Evolutionary conservation across 2,797 vertebrate genomes (phyloP).

Genomic region (Gila robusta): DNA sequence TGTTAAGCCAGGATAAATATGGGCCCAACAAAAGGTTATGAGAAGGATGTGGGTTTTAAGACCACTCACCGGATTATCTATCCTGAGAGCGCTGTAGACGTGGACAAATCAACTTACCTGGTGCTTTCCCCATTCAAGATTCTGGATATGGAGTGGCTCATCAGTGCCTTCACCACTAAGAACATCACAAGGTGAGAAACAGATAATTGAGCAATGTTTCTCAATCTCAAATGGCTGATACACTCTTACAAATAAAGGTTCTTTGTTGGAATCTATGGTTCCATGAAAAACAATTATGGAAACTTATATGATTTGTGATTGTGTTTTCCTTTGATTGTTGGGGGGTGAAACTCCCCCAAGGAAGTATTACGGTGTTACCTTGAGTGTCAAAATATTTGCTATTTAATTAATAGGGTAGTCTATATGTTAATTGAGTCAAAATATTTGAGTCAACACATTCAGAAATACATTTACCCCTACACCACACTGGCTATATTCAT

Average conservation of each 20-base stretch:
- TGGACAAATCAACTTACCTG: constrained; percentile 51
- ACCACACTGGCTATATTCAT: too few species aligned
- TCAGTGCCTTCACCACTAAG: constrained; percentile 90
- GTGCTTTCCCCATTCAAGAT: constrained; percentile 55
- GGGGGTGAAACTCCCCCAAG: too few species aligned
- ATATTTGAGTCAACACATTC: too few species aligned
- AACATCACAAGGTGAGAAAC: constrained; percentile 87
- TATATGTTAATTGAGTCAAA: too few species aligned
- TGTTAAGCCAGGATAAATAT: constrained; percentile 82
- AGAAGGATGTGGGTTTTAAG: constrained; percentile 51
- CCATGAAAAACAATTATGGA: neutral
- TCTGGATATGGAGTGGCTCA: constrained; percentile 90
- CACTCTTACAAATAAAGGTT: too few species aligned
- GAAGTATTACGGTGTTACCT: too few species aligned
- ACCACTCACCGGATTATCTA: constrained; percentile 56
- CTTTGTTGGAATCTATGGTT: neutral
- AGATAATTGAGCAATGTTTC: neutral
- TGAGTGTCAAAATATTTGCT: too few species aligned
- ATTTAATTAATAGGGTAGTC: too few species aligned
- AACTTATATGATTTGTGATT: too few species aligned
- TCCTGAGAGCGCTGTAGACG: constrained; percentile 55
- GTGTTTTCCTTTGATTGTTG: too few species aligned
- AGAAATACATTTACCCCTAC: too few species aligned
- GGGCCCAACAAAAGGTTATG: constrained; percentile 47
- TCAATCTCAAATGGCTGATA: neutral